Conservation (phyloP, 2,797 vertebrate genomes). For the Xyrichtys novacula region DNA sequence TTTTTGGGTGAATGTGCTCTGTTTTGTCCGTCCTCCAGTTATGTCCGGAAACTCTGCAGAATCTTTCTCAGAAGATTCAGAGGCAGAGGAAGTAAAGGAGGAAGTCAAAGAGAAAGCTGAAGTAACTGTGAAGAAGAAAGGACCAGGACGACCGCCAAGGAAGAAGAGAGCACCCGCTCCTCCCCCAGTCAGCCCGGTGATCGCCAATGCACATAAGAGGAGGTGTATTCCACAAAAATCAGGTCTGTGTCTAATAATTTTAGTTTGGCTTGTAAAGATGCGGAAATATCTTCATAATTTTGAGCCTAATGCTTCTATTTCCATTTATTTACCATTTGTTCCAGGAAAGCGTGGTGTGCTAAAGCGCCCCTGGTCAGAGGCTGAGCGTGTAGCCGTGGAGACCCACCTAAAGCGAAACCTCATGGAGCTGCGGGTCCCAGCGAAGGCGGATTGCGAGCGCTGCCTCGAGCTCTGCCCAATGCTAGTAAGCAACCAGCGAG, state of each 20-base stretch:
- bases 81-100: slow-evolving; percentile 75
- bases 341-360: slow-evolving; percentile 86
- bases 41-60: slow-evolving; percentile 87
- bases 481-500: slow-evolving; percentile 86
- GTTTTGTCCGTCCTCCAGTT: slow-evolving; percentile 63
- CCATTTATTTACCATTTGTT: background rate
- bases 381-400: slow-evolving; percentile 86
- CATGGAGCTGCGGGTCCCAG: slow-evolving; percentile 84
- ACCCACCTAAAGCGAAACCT: slow-evolving; percentile 86
- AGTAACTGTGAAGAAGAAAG: slow-evolving; percentile 76
- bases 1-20: background rate
- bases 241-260: slow-evolving; percentile 58
- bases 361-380: slow-evolving; percentile 88
- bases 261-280: too few species aligned
- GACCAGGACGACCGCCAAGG: slow-evolving; percentile 69
- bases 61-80: slow-evolving; percentile 85
- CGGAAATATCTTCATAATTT: background rate
- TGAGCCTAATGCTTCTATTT: background rate
- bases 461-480: slow-evolving; percentile 87
- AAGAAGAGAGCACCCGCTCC: slow-evolving; percentile 69
- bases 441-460: slow-evolving; percentile 87
- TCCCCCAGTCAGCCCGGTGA: slow-evolving; percentile 50
- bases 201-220: slow-evolving; percentile 74
- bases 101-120: slow-evolving; percentile 73
- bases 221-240: slow-evolving; percentile 82